Conservation (phyloP, 1,140 invertebrate genomes). For the Sycophila sp. region DNA sequence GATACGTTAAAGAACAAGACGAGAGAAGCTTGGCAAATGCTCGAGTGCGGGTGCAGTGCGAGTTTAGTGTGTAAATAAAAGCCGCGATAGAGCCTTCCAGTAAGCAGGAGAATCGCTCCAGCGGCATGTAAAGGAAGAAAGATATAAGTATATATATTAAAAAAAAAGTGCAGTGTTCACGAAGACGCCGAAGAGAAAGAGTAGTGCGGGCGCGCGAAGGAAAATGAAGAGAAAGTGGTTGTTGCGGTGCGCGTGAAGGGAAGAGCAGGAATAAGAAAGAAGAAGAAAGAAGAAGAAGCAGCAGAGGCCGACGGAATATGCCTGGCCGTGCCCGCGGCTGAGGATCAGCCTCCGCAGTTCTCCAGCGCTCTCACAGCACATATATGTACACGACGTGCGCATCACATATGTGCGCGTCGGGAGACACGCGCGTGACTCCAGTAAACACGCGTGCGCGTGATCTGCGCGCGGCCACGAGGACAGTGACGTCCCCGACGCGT, state of each 20-base stretch:
- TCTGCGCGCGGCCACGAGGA: conserved; percentile 52
- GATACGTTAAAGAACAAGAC: conserved; percentile 26
- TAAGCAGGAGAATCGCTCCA: conserved; percentile 28
- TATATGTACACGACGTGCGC: conserved; percentile 38
- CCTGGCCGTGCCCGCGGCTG: conserved; percentile 6
- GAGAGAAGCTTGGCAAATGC: too few relatives aligned
- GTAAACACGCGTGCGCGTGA: conserved; percentile 52
- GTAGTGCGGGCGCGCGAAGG: not conserved
- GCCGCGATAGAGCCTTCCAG: too few relatives aligned
- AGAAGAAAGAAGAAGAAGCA: conserved; percentile 21
- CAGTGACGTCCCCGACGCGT: conserved; percentile 49
- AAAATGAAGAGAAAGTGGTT: conserved; percentile 21
- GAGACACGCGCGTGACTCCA: conserved; percentile 49
- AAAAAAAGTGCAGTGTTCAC: conserved; percentile 34
- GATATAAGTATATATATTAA: conserved; percentile 40
- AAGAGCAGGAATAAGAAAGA: conserved; percentile 23
- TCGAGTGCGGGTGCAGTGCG: conserved; percentile 20
- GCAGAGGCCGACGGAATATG: conserved; percentile 3
- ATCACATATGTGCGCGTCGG: conserved; percentile 51
- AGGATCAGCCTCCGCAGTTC: too few relatives aligned
- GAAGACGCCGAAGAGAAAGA: too few relatives aligned
- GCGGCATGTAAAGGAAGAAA: conserved; percentile 44
- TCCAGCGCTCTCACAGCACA: conserved; percentile 9
- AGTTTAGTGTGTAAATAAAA: conserved; percentile 26
- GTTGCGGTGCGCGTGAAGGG: not conserved